phyloP scores from a whole-genome alignment of 92 coral and sea anemone genomes.

The Actinostola sp. region DNA sequence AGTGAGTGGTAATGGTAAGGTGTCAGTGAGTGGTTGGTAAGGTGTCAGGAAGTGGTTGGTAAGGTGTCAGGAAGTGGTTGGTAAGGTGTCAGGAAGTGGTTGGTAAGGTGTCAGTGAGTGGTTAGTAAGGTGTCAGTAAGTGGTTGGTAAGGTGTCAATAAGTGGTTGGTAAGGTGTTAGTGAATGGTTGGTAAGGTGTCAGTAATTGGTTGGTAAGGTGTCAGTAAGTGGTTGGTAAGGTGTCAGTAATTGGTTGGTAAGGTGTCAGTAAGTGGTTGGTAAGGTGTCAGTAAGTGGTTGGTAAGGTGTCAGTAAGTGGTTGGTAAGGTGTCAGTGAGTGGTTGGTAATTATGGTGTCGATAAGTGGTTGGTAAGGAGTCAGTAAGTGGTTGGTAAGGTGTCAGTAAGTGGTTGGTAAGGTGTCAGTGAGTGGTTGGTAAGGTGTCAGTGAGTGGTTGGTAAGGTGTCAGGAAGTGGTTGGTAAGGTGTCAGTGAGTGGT shows the following conservation, averaged over 20 bases:
- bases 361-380: conserved; percentile 12
- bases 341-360: background rate
- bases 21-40: background rate
- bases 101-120: conserved; percentile 5
- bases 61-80: conserved; percentile 11
- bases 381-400: conserved; percentile 12
- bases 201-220: conserved; percentile 11
- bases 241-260: conserved; percentile 6
- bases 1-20: conserved; percentile 11
- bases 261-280: conserved; percentile 7
- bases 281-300: conserved; percentile 13
- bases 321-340: conserved; percentile 5
- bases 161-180: conserved; percentile 9
- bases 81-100: conserved; percentile 12
- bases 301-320: conserved; percentile 14
- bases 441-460: conserved; percentile 12
- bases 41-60: no score
- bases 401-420: background rate
- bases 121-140: conserved; percentile 9
- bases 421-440: no score
- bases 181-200: no score
- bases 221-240: conserved; percentile 17
- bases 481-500: conserved; percentile 4
- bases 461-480: conserved; percentile 7
- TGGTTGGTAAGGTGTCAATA: conserved; percentile 11